phyloP scores from a whole-genome alignment of 2,888 invertebrate species.

The Philaethria dido region DNA sequence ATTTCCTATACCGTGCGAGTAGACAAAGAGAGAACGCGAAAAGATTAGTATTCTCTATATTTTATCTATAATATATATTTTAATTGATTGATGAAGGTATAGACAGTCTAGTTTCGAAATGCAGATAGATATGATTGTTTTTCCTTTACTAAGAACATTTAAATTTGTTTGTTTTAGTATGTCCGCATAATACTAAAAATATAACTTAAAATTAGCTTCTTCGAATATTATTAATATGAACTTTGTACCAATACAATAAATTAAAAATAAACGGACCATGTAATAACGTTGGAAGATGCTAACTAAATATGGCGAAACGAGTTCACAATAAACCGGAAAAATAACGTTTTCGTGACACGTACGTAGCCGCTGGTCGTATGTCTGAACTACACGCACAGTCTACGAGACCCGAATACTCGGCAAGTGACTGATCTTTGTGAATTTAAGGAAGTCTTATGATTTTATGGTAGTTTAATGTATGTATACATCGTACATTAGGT shows the following conservation, averaged over 20 bases:
- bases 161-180: too few species aligned
- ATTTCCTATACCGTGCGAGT: too few species aligned
- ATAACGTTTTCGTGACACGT: conserved; percentile 77
- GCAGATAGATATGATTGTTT: too few species aligned
- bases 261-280: background rate
- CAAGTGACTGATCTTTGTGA: conserved; percentile 41
- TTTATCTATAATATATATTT: too few species aligned
- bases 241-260: conserved; percentile 7
- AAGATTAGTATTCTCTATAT: too few species aligned
- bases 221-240: background rate
- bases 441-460: conserved; percentile 37
- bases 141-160: too few species aligned
- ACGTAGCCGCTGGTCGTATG: conserved; percentile 29
- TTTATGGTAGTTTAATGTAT: conserved; percentile 34
- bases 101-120: too few species aligned
- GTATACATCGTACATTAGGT: conserved; percentile 40
- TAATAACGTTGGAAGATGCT: background rate
- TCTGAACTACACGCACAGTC: conserved; percentile 58
- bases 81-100: too few species aligned
- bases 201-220: too few species aligned
- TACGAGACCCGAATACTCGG: conserved; percentile 64
- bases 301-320: conserved; percentile 19
- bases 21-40: too few species aligned
- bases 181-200: too few species aligned
- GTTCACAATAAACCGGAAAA: conserved; percentile 70